phyloP scores from a whole-genome alignment of 2,797 vertebrate genomes.

The Borostomias antarcticus region DNA sequence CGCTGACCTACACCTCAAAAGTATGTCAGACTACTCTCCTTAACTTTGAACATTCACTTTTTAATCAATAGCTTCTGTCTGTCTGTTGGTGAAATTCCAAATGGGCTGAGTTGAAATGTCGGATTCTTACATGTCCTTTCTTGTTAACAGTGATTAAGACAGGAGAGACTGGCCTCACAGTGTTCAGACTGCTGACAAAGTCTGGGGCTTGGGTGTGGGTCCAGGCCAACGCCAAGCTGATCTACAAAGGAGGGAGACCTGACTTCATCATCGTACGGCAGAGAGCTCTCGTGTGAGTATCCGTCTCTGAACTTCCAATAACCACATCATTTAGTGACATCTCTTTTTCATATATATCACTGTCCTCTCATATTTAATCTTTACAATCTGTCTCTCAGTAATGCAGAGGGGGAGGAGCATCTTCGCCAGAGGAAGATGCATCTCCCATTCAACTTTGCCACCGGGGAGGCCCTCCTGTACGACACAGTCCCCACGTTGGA shows the following conservation, averaged over 20 bases:
- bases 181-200: slow-evolving; percentile 79
- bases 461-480: slow-evolving; percentile 79
- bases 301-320: neutral
- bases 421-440: slow-evolving; percentile 70
- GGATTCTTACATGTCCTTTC: neutral
- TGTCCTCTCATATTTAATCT: neutral
- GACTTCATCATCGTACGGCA: slow-evolving; percentile 80
- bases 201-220: slow-evolving; percentile 77
- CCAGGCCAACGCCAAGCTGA: slow-evolving; percentile 78
- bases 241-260: slow-evolving; percentile 77
- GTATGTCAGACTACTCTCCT: slow-evolving; percentile 56
- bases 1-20: slow-evolving; percentile 78
- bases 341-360: neutral
- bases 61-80: neutral
- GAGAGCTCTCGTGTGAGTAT: slow-evolving; percentile 73
- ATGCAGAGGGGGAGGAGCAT: slow-evolving; percentile 79
- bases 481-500: slow-evolving; percentile 59
- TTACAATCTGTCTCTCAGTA: slow-evolving; percentile 51
- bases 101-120: neutral
- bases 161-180: slow-evolving; percentile 77
- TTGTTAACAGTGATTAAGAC: slow-evolving; percentile 79
- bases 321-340: neutral
- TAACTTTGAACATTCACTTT: neutral
- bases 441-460: slow-evolving; percentile 75
- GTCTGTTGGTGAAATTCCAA: too few species aligned